Evolutionary conservation across 2,113 vertebrate genomes (phyloP), one percentile per base, ranked within the genome.

Genomic region (Lepisosteus oculatus): DNA sequence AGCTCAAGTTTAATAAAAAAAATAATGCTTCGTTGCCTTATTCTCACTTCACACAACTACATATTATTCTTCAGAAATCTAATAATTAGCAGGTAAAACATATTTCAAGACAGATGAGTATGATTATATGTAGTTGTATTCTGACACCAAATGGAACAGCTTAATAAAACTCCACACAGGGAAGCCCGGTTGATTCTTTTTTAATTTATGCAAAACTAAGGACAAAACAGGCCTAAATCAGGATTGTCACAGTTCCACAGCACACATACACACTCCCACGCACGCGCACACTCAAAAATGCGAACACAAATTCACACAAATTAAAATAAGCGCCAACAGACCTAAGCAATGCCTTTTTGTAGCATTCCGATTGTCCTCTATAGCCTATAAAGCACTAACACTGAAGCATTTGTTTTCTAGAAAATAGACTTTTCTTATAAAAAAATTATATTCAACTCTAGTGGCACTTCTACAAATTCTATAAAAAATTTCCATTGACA

Each of bases 231-330:
- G 85, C 80, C 83, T 90, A 90, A 89, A 89, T 89, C 83, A 88
- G 89, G 91, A 93, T 92, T 92, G 91, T 93, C 91, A 91, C 90
- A 90, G 91, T 88, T 90, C 83, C 90, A 93, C 91, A 85, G 87
- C 88, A 92, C 89, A 84, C 84, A 77, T 85, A 84, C 12, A 59
- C 12, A 59, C 12, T 13, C 12, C 11, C 5, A 59, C 12, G 14
- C 80, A 80, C 76, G 80, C 75, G 73, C 85, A 85, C 87, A 86
- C 86, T 78, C 84, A 82, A 85, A 89, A 82, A 79, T 79, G 76
- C 83, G 85, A 85, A 82, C 77, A 82, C 86, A 83, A 83, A 82
- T 9, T 87, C 82, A 72, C 83, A 87, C 79, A 85, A 74, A 84
- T 87, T 85, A 70, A 84, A 78, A 84, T 84, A 87, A 89, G 82